Evolutionary conservation across 2,113 vertebrate genomes (phyloP).

Genomic region (Pteropus alecto): DNA sequence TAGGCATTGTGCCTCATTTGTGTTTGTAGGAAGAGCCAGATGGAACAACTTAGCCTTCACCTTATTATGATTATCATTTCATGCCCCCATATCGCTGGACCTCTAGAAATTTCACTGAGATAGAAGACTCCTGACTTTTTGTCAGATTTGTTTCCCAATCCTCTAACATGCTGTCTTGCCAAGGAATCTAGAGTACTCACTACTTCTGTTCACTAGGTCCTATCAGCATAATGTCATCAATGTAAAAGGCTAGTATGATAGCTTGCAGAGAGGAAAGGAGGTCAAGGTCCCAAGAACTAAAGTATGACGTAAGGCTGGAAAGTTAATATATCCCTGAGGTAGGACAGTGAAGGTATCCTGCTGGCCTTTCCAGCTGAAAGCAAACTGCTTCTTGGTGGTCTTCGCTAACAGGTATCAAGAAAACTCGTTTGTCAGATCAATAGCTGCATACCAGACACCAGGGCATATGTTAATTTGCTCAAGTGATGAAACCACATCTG

Average conservation of each 20-base stretch:
- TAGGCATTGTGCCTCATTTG: not conserved
- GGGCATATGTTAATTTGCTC: not conserved
- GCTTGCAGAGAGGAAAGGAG: not conserved
- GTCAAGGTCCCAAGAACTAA: not conserved
- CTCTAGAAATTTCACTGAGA: not conserved
- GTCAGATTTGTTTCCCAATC: not conserved
- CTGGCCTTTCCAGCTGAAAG: not conserved
- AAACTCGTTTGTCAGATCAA: not conserved
- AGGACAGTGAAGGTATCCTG: too few species aligned
- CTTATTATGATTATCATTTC: not conserved
- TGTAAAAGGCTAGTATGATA: not conserved
- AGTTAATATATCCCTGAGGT: not conserved
- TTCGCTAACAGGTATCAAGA: not conserved
- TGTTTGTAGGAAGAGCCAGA: not conserved
- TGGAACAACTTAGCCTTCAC: not conserved
- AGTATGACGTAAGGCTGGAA: not conserved
- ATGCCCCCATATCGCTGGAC: not conserved
- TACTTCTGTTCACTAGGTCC: not conserved
- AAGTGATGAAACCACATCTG: not conserved
- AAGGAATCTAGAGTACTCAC: not conserved
- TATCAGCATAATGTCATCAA: not conserved
- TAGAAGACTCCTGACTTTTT: not conserved
- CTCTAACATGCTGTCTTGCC: not conserved
- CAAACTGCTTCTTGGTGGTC: not conserved
- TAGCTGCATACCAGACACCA: not conserved